phyloP scores from a whole-genome alignment of 2,888 invertebrate genomes.

The Hedya salicella region DNA sequence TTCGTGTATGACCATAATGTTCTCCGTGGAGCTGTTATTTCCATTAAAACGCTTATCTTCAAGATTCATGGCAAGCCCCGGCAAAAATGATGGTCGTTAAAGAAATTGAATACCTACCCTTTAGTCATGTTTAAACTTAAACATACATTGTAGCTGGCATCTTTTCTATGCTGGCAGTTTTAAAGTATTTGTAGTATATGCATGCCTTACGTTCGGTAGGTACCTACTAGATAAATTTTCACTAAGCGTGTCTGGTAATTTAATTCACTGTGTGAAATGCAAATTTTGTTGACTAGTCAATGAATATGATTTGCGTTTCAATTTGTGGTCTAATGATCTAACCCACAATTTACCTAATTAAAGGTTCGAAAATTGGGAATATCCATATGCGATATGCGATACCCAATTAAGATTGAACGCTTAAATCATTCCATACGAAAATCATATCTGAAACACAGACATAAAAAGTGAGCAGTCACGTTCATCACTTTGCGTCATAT shows the following conservation, averaged over 20 bases:
- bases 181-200: conserved; percentile 2
- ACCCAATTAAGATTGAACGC: no score
- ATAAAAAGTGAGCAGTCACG: neutral
- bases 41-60: conserved; percentile 77
- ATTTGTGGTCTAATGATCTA: no score
- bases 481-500: neutral
- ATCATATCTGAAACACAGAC: no score
- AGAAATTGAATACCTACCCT: conserved; percentile 76
- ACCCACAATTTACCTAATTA: no score
- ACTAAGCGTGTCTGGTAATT: neutral
- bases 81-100: conserved; percentile 76
- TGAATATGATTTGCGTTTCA: no score
- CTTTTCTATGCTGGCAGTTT: conserved; percentile 8
- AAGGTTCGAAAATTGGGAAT: no score
- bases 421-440: no score
- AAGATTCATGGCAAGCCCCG: conserved; percentile 73
- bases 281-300: no score
- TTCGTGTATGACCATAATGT: conserved; percentile 71
- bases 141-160: conserved; percentile 38
- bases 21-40: conserved; percentile 69
- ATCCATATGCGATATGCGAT: no score
- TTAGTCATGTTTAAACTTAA: conserved; percentile 67
- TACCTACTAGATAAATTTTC: neutral
- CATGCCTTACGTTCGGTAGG: neutral
- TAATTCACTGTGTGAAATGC: no score